phyloP scores from a whole-genome alignment of 1,140 invertebrate genomes.

The Triops longicaudatus region DNA sequence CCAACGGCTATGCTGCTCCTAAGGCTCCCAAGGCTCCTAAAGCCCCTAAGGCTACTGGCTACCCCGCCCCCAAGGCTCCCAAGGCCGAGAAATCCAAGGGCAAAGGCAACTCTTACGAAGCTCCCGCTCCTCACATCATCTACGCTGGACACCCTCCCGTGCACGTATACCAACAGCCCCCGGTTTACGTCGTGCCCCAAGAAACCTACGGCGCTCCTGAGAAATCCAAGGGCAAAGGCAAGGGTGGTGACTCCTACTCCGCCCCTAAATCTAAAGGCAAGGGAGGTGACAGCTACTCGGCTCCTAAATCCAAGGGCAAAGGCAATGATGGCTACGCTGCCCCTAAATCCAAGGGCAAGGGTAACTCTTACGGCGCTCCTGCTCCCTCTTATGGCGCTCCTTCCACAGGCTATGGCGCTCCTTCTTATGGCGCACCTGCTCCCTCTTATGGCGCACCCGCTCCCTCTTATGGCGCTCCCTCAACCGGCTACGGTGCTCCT shows the following conservation, averaged over 20 bases:
- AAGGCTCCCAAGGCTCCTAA: constrained; percentile 31
- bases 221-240: constrained; percentile 32
- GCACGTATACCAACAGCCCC: constrained; percentile 37
- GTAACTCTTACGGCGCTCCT: neutral
- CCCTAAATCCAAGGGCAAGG: constrained; percentile 17
- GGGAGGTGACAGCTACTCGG: neutral
- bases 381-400: constrained; percentile 19
- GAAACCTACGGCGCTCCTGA: constrained; percentile 26
- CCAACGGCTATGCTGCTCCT: constrained; percentile 26
- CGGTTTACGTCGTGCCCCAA: constrained; percentile 25
- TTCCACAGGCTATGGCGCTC: constrained; percentile 22
- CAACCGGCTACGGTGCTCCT: neutral
- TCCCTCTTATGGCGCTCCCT: constrained; percentile 21
- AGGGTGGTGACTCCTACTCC: neutral
- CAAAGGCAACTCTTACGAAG: constrained; percentile 23
- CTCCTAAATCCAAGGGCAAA: constrained; percentile 18
- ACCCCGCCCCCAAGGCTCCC: constrained; percentile 29
- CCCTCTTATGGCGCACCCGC: constrained; percentile 16
- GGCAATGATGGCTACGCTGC: constrained; percentile 17
- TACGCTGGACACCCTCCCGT: constrained; percentile 41
- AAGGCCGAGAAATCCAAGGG: constrained; percentile 21
- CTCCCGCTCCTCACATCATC: constrained; percentile 39
- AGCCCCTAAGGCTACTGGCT: constrained; percentile 30
- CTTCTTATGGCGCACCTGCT: neutral
- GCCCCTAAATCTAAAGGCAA: constrained; percentile 17